Percentiles rank a stretch among this genome's conserved stretches.
These are phyloP conservation scores for Lepus townsendii DNA, from an alignment of 2,797 vertebrate species.

Conservation along the genomic window DNA sequence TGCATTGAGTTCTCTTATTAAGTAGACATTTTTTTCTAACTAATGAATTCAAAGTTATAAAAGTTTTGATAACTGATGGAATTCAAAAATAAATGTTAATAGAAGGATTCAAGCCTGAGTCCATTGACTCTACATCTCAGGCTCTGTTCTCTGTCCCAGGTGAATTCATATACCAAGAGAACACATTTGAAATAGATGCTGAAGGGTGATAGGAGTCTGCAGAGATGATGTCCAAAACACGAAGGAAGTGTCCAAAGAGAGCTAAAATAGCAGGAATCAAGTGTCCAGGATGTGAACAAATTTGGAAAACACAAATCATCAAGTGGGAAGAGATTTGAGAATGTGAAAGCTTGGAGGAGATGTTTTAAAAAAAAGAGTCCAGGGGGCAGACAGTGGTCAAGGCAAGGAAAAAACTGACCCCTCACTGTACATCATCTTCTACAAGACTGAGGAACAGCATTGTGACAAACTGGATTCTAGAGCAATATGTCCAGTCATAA, in stretches of 20 bases:
- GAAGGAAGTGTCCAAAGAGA: background rate
- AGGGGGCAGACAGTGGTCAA: background rate
- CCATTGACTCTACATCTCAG: background rate
- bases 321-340: background rate
- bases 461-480: background rate
- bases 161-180: background rate
- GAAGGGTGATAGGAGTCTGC: background rate
- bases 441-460: background rate
- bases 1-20: background rate
- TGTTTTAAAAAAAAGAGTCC: background rate
- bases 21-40: background rate
- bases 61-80: background rate
- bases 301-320: background rate
- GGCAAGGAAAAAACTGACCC: background rate
- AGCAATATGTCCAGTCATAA: background rate
- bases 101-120: background rate
- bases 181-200: background rate
- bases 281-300: background rate
- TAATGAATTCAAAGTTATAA: background rate
- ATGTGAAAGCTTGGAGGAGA: background rate
- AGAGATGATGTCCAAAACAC: background rate
- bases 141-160: background rate
- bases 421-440: background rate
- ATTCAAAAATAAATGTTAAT: background rate
- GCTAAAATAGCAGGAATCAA: background rate